Base-by-base conservation (phyloP, 2,113 vertebrate genomes). In the Crotophaga sulcirostris region DNA sequence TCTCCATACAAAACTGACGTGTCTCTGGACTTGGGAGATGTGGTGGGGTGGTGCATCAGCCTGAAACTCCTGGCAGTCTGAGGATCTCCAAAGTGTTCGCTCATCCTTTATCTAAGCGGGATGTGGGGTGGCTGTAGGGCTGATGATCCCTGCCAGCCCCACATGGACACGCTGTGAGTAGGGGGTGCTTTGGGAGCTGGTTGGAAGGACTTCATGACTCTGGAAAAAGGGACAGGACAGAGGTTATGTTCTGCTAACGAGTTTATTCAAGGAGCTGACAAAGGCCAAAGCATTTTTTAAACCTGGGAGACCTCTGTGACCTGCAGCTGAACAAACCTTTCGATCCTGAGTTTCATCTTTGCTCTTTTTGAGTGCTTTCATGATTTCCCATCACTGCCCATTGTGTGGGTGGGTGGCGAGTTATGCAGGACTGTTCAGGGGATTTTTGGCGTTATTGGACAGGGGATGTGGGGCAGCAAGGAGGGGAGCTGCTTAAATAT, bases 81-180 rank as follows among this genome's bases (percentile, higher is more conserved):
- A 33, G 45, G 54, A 52, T 45, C 55, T 74, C 36, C 55, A 21
- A 17, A 25, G 15, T 3, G 4, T 45, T 80, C 8, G 2, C 14
- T 60, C 10, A 9, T 6, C 9, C 36, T 29, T 52, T 40, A 11
- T 29, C 21, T 2, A 1, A 10, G 67, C 0, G 2, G 68, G 25
- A 21, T n/a, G 10, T 0, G 1, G 38, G 28, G 33, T 80, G 45
- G 13, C 31, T n/a, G 0, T 26, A 12, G 49, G 47, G 29, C 16
- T 3, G 2, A 26, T 51, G 55, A 36, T 44, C 26, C 13, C 23
- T 79, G 16, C 12, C 45, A 36, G 31, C 29, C 36, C 66, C 2
- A 2, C 47, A 6, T 0, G 1, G 62, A 8, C n/a, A 7, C 0
- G 0, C 9, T 28, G 3, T 1, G 25, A 54, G 34, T 40, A 34